Evolutionary conservation across 2,113 vertebrate species (phyloP), one percentile per base, ranked within the genome.

Genomic region (Gnathonemus longibarbis): DNA sequence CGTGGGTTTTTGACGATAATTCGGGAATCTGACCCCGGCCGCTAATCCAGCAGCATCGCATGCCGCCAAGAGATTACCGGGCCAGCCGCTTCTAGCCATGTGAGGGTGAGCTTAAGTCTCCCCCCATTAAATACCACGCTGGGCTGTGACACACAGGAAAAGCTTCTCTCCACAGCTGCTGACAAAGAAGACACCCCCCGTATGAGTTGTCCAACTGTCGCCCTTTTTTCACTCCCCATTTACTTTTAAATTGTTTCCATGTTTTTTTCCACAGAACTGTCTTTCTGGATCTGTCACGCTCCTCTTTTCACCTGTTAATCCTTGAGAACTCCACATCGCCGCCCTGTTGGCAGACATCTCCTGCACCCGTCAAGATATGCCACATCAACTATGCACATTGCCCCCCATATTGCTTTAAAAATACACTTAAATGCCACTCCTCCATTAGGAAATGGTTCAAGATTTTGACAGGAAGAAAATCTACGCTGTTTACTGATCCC

Each of bases 71-170:
- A 94, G 95, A 96, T 95, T 95, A 95, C 93, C 91, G 94, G 94
- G 94, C 31, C 94, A 94, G 94, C 95, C 94, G 94, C 92, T 94
- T 94, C 94, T 94, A 95, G 94, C 94, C 94, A 94, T 95, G 94
- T 94, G 94, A 95, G 93, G 94, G 94, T 93, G 24, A 94, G 94
- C 95, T 95, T 95, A 96, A 96, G 94, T 94, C 94, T 88, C 94
- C 95, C 94, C 94, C 94, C 94, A 95, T 95, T 96, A 96, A 95
- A 94, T 94, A 92, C 92, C 94, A 92, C 93, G 91, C 92, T 56
- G 89, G 92, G 91, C 89, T 92, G 90, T 94, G 94, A 94, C 94
- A 94, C 94, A 94, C 94, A 89, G 91, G 94, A 93, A 93, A 94
- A 91, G 94, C 94, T 93, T 92, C 93, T 91, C 89, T 91, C 94